Evolutionary conservation across 2,113 vertebrate genomes (phyloP).

Genomic region (Lagenorhynchus albirostris): DNA sequence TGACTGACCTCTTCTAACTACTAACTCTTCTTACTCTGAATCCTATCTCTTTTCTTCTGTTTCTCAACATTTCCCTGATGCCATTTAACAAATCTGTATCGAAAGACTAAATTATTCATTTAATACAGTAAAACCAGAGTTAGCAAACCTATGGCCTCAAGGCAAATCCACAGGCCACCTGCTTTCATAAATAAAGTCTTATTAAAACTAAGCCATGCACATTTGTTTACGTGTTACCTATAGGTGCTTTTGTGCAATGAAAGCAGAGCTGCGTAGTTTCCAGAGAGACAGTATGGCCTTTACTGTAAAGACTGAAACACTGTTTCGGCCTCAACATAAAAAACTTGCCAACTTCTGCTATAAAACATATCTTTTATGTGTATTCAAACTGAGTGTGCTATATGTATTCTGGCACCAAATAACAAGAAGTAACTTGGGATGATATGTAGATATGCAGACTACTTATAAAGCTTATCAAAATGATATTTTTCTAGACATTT

Average conservation of each 20-base stretch:
- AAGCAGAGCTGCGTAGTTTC: not conserved
- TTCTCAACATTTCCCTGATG: not conserved
- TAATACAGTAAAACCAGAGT: constrained; percentile 25
- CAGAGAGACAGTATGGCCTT: not conserved
- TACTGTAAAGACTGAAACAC: not conserved
- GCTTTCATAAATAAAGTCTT: constrained; percentile 32
- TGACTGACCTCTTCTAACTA: not conserved
- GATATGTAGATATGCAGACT: not conserved
- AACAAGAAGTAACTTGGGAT: not conserved
- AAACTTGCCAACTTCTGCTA: not conserved
- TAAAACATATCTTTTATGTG: constrained; percentile 1
- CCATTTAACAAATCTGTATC: not conserved
- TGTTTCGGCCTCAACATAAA: not conserved
- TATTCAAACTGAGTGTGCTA: not conserved
- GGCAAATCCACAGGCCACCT: not conserved
- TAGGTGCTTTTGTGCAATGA: not conserved
- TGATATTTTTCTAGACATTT: not conserved
- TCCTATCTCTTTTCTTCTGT: not conserved
- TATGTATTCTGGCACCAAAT: not conserved
- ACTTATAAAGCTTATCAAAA: constrained; percentile 15
- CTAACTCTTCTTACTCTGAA: not conserved
- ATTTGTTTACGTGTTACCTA: not conserved
- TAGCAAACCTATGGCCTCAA: not conserved
- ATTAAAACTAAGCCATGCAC: not conserved
- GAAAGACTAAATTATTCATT: constrained; percentile 23